Conservation (phyloP, 2,888 invertebrate genomes). For the Caenorhabditis macrosperma region DNA sequence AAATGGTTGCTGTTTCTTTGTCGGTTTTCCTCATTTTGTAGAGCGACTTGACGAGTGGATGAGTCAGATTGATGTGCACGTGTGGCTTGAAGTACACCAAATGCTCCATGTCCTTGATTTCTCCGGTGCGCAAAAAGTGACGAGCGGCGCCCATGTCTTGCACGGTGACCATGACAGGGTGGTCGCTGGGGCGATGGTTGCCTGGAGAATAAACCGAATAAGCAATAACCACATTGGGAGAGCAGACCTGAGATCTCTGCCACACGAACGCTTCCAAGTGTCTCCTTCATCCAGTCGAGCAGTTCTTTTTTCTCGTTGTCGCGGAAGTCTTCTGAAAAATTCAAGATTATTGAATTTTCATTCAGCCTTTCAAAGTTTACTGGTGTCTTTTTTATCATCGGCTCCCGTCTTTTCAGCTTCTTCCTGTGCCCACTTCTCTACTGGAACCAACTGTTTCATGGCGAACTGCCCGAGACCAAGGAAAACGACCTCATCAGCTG, state of each 20-base stretch:
- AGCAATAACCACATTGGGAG: too few species aligned
- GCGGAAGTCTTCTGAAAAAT: conserved; percentile 85
- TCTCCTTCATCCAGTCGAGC: conserved; percentile 87
- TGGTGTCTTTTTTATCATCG: conserved; percentile 75
- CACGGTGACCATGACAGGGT: conserved; percentile 96
- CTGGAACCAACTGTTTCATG: conserved; percentile 87
- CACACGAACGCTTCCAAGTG: conserved; percentile 84
- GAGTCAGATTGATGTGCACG: conserved; percentile 93
- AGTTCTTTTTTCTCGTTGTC: conserved; percentile 88
- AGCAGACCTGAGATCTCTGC: conserved; percentile 55
- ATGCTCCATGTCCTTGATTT: conserved; percentile 84
- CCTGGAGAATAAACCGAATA: too few species aligned
- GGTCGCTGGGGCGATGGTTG: conserved; percentile 89
- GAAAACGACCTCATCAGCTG: conserved; percentile 88
- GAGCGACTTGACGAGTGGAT: conserved; percentile 92
- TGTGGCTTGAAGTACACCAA: conserved; percentile 87
- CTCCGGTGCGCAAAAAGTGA: conserved; percentile 89
- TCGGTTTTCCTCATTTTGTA: conserved; percentile 87
- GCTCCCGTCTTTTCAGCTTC: conserved; percentile 69
- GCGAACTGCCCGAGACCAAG: conserved; percentile 92
- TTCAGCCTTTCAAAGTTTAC: conserved; percentile 22
- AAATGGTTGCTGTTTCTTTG: conserved; percentile 88
- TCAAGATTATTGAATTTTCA: not conserved
- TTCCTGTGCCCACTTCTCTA: conserved; percentile 90
- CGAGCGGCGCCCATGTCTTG: conserved; percentile 94